Base-by-base conservation (phyloP, 2,888 invertebrate genomes). In the Cylindroiulus punctatus region DNA sequence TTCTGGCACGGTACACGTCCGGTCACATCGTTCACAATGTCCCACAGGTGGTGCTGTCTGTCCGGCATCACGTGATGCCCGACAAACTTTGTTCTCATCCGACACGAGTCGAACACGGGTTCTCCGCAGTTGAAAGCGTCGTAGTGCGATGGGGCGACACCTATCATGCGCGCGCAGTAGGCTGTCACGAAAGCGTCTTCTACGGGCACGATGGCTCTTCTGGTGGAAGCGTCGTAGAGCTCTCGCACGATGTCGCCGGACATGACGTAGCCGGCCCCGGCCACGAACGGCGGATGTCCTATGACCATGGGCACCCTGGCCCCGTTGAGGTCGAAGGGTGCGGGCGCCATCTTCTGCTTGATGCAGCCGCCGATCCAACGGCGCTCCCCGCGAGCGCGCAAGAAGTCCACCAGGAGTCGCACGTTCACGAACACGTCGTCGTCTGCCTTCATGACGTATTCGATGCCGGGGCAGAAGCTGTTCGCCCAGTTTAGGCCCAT, bases 401-500 rank as follows among this genome's bases (percentile, higher is more conserved):
- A 40, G 83, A 86, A 86, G 14, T 84, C 82, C 57, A 82, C 82
- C 26, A 88, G 86, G 17, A 86, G 86, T 17, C 85, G 86, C 81
- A 88, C 36, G 81, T 87, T 88, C n/a, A 86, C 84, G 86, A 87
- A 88, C n/a, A 87, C 82, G 86, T 88, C 88, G 30, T 86, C 88
- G 57, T 88, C 88, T 14, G 87, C 86, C 65, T 87, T 88, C 86
- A 88, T 87, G 65, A 87, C 76, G 76, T 83, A 86, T n/a, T 84
- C 52, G 2, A 82, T 84, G 14, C 44, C 17, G 0, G 89, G 89
- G 88, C 96, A 96, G 89, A 94, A 93, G 76, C 92, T 93, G 8
- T 93, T 93, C 26, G 95, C 94, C 94, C 96, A 95, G 90, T 96
- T 96, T 87, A 97, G 90, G 92, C 96, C 94, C 94, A 96, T 94